Evolutionary conservation across 2,888 invertebrate species (phyloP).

Genomic region (Lysandra coridon): DNA sequence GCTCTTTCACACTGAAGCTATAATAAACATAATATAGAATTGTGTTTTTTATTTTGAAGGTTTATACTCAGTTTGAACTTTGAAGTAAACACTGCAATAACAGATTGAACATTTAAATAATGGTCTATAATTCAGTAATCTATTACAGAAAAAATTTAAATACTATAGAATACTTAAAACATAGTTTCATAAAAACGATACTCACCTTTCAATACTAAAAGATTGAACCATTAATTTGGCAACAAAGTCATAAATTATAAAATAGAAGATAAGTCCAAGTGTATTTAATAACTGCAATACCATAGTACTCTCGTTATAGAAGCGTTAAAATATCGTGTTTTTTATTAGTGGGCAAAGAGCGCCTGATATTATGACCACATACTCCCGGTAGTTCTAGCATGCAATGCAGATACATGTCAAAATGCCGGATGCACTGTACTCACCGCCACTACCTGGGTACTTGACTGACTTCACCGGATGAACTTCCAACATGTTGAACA

Average conservation of each 20-base stretch:
- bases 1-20: not conserved
- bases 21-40: not conserved
- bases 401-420: conserved; percentile 55
- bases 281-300: conserved; percentile 36
- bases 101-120: not conserved
- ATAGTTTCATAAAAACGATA: not conserved
- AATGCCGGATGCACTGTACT: conserved; percentile 32
- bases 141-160: not conserved
- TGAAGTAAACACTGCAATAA: not conserved
- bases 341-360: conserved; percentile 64
- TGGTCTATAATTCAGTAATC: not conserved
- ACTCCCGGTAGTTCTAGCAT: conserved; percentile 75
- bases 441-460: conserved; percentile 86
- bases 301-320: conserved; percentile 44
- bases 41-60: too few relatives aligned
- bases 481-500: conserved; percentile 96
- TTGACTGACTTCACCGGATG: conserved; percentile 94
- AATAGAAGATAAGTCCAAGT: not conserved
- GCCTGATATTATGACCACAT: conserved; percentile 79
- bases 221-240: not conserved
- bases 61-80: not conserved
- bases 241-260: not conserved
- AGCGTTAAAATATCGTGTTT: conserved; percentile 51
- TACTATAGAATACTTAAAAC: not conserved
- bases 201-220: not conserved